Percentiles rank a stretch among this genome's conserved stretches.
phyloP scores from a whole-genome alignment of 2,888 invertebrate species.

The Tanytarsus gracilentus region DNA sequence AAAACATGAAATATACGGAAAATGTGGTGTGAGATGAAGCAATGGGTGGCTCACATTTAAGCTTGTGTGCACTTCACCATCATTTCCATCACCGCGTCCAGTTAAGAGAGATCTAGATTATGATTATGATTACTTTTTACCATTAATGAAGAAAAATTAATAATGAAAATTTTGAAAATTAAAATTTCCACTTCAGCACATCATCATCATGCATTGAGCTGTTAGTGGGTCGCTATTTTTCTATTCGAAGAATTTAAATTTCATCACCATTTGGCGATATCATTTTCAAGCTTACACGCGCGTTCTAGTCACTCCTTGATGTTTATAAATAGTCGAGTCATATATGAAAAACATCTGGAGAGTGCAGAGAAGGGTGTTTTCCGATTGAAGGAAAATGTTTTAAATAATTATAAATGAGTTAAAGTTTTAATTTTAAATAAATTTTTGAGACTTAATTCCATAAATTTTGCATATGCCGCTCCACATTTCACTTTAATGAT shows the following conservation, averaged over 20 bases:
- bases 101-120: too few relatives aligned
- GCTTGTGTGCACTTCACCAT: too few relatives aligned
- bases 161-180: not conserved
- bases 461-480: too few relatives aligned
- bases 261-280: conserved; percentile 1
- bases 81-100: too few relatives aligned
- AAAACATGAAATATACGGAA: conserved; percentile 5
- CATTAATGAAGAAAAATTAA: not conserved
- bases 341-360: conserved; percentile 29
- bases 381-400: too few relatives aligned
- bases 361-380: conserved; percentile 11
- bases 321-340: conserved; percentile 29
- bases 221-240: not conserved
- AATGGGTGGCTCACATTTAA: conserved; percentile 15
- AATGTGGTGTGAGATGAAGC: conserved; percentile 9
- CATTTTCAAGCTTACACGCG: not conserved
- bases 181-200: conserved; percentile 3
- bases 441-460: too few relatives aligned
- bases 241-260: not conserved
- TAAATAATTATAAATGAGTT: too few relatives aligned
- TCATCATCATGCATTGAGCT: not conserved
- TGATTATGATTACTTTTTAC: too few relatives aligned
- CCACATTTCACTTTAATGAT: too few relatives aligned
- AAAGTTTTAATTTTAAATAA: too few relatives aligned
- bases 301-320: not conserved